phyloP scores from a whole-genome alignment of 2,797 vertebrate genomes.

The Myoxocephalus aenaeus region DNA sequence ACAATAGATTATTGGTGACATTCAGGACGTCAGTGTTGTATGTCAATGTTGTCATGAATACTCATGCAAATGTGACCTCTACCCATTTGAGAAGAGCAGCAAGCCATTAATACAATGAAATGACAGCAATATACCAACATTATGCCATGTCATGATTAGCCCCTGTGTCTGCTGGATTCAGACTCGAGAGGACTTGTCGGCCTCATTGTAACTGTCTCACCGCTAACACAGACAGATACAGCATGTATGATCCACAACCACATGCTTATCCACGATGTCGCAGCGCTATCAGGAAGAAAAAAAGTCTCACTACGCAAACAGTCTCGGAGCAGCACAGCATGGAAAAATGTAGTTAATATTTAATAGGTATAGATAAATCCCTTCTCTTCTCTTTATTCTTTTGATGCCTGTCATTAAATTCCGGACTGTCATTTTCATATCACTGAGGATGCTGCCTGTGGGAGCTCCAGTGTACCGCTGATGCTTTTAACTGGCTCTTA shows the following conservation, averaged over 20 bases:
- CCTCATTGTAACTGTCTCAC: background rate
- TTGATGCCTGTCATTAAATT: slow-evolving; percentile 34
- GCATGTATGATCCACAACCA: background rate
- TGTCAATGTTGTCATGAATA: slow-evolving; percentile 15
- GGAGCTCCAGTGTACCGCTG: background rate
- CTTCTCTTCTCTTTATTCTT: slow-evolving; percentile 15
- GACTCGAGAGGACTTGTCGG: background rate
- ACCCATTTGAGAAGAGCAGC: background rate
- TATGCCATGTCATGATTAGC: slow-evolving; percentile 3
- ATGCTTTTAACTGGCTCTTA: background rate
- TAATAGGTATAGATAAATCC: slow-evolving; percentile 22
- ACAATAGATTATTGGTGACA: slow-evolving; percentile 4
- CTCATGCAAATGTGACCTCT: slow-evolving; percentile 17
- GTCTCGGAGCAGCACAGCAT: slow-evolving; percentile 9
- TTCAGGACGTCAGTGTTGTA: background rate
- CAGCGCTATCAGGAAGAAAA: background rate
- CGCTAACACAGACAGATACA: background rate
- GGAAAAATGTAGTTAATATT: slow-evolving; percentile 11
- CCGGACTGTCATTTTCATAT: slow-evolving; percentile 1
- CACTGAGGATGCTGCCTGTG: background rate
- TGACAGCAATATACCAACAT: slow-evolving; percentile 16
- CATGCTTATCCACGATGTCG: background rate
- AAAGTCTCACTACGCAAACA: background rate
- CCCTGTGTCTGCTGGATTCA: background rate
- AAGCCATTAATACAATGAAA: background rate